Base-by-base conservation (phyloP, 2,113 vertebrate genomes). In the Lampris megalopsis region DNA sequence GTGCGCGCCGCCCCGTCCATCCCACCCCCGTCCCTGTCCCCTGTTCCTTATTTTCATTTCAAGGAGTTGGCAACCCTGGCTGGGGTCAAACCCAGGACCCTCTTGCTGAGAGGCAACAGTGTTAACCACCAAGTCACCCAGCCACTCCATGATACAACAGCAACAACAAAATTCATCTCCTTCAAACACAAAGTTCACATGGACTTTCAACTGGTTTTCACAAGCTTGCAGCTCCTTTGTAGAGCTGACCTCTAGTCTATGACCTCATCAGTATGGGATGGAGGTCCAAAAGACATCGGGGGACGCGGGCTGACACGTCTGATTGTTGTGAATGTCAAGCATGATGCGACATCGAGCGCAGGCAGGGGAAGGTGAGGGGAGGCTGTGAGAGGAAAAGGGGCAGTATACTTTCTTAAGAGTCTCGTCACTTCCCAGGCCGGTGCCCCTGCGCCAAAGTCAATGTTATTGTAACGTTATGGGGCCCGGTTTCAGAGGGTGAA, bases 381-480 rank as follows among this genome's bases (percentile, higher is more conserved):
- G 65, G 50, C 77, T 41, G 11, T 42, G 38, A 41, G 11, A 5
- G 3, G 40, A 81, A n/a, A 40, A 42, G 42, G 60, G 41, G 60
- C 41, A 41, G 5, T 35, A 42, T 24, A 86, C 84, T 84, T 82
- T 73, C 85, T 76, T 63, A 77, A 71, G 71, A 79, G 68, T 72
- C 68, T 70, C 24, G 62, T 84, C 79, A 79, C 73, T 88, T 86
- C 59, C 78, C 48, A 59, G 61, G 68, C 63, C 0, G 6, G 52
- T 71, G 73, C 71, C 75, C 65, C 42, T 4, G 1, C 57, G 86
- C 86, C 89, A 93, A 91, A 86, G 88, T 87, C 86, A 90, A 85
- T 90, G 89, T 91, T 92, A 81, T 88, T 72, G 82, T 83, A 81
- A 85, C 45, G 42, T 78, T 80, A 66, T 40, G 24, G 0, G 53